A percentile compares a stretch with the other conserved stretches of the same genome.
Conservation (phyloP, 1,140 invertebrate species). For the Calephelis nemesis region DNA sequence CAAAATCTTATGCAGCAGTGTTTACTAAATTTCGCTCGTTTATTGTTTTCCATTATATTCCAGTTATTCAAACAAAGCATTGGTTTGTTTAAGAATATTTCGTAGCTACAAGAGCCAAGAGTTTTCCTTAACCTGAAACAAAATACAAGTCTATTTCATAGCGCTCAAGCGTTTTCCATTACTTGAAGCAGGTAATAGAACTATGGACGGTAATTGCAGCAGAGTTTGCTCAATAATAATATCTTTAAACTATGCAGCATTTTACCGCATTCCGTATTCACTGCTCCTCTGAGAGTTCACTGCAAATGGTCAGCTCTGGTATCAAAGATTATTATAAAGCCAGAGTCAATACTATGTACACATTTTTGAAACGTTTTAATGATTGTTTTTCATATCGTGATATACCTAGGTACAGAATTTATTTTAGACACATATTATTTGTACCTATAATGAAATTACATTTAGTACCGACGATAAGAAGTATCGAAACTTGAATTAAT, state of each 20-base stretch:
- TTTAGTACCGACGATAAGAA: too few species aligned
- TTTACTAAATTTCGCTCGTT: too few species aligned
- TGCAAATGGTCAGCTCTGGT: slow-evolving; percentile 34
- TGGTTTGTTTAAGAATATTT: too few species aligned
- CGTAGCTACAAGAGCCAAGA: neutral
- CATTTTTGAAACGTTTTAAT: too few species aligned
- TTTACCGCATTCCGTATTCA: slow-evolving; percentile 46
- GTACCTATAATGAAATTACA: too few species aligned
- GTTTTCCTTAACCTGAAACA: slow-evolving; percentile 2
- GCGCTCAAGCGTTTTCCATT: slow-evolving; percentile 11
- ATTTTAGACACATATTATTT: too few species aligned
- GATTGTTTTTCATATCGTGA: too few species aligned
- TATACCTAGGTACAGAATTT: too few species aligned
- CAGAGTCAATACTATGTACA: neutral
- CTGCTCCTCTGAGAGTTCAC: slow-evolving; percentile 33
- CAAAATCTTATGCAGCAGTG: too few species aligned
- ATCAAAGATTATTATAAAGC: neutral
- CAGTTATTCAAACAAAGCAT: too few species aligned
- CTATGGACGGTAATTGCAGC: slow-evolving; percentile 9
- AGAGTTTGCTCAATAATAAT: slow-evolving; percentile 20
- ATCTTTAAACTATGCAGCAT: slow-evolving; percentile 43
- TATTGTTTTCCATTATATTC: too few species aligned
- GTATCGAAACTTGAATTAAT: too few species aligned
- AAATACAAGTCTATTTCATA: slow-evolving; percentile 9
- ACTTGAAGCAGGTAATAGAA: slow-evolving; percentile 9